These are phyloP conservation scores for Serilophus lunatus DNA, from an alignment of 2,113 vertebrate genomes.

Conservation along the genomic window DNA sequence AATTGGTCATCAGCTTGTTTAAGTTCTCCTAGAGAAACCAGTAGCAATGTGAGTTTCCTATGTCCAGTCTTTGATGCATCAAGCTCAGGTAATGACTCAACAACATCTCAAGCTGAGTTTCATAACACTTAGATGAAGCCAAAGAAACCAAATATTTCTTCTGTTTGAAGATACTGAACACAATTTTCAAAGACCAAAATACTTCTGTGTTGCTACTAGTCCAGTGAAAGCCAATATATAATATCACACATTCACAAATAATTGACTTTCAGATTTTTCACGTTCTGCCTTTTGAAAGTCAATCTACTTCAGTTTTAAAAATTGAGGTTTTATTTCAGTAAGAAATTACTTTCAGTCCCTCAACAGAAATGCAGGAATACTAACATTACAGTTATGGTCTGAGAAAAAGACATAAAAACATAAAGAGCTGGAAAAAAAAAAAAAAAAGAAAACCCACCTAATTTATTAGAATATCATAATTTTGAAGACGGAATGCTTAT, in stretches of 20 bases:
- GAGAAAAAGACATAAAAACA: background rate
- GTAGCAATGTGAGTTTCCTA: background rate
- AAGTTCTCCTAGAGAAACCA: slow-evolving; percentile 79
- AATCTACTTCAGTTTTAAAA: background rate
- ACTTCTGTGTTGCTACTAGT: background rate
- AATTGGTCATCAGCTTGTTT: slow-evolving; percentile 86
- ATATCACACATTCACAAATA: background rate
- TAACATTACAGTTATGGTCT: background rate
- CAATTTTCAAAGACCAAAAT: background rate
- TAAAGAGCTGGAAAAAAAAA: background rate
- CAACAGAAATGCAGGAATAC: background rate
- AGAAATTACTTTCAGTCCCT: background rate
- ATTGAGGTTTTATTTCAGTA: background rate
- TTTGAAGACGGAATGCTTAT: background rate
- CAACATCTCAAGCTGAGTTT: background rate
- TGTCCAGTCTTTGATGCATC: background rate
- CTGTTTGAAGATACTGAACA: background rate
- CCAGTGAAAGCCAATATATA: background rate
- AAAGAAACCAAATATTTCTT: background rate
- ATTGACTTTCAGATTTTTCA: background rate
- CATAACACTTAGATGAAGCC: background rate
- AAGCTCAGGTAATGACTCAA: background rate
- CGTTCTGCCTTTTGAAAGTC: background rate
- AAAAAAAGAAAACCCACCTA: background rate
- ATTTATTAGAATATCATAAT: background rate